Conservation (phyloP, 2,113 vertebrate genomes). For the Egretta garzetta region DNA sequence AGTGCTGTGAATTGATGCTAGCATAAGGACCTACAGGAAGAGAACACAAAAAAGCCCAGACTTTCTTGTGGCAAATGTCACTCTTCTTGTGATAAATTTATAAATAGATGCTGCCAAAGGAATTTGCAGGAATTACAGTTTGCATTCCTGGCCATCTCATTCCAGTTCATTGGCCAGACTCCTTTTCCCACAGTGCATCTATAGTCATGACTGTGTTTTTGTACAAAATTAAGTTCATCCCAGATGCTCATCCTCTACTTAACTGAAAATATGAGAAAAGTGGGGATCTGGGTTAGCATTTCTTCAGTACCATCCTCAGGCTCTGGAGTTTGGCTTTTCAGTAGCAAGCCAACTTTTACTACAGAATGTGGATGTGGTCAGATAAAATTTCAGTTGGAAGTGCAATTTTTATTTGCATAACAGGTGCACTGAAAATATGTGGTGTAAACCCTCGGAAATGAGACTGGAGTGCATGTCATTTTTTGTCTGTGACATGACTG, state of each 20-base stretch:
- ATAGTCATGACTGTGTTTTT: background rate
- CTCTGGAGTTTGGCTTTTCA: background rate
- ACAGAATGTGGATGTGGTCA: background rate
- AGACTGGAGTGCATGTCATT: background rate
- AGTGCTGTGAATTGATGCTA: background rate
- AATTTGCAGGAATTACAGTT: background rate
- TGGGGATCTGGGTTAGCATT: background rate
- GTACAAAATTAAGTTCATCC: background rate
- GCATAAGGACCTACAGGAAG: background rate
- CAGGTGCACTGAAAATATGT: slow-evolving; percentile 6
- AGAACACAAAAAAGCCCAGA: background rate
- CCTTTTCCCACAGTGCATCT: background rate
- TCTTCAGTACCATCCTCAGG: background rate
- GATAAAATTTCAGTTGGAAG: slow-evolving; percentile 2
- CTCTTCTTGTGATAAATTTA: background rate
- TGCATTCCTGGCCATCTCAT: slow-evolving; percentile 7
- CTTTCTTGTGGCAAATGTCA: background rate
- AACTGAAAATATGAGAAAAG: background rate
- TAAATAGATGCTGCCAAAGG: background rate
- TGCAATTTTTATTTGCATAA: background rate
- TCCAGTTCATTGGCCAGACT: background rate
- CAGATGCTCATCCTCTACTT: background rate
- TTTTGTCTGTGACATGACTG: background rate
- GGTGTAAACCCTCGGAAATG: background rate
- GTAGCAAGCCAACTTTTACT: background rate